A percentile compares a stretch with the other conserved stretches of the same genome.
phyloP scores from a whole-genome alignment of 2,797 vertebrate species.

The Gadopsis marmoratus region DNA sequence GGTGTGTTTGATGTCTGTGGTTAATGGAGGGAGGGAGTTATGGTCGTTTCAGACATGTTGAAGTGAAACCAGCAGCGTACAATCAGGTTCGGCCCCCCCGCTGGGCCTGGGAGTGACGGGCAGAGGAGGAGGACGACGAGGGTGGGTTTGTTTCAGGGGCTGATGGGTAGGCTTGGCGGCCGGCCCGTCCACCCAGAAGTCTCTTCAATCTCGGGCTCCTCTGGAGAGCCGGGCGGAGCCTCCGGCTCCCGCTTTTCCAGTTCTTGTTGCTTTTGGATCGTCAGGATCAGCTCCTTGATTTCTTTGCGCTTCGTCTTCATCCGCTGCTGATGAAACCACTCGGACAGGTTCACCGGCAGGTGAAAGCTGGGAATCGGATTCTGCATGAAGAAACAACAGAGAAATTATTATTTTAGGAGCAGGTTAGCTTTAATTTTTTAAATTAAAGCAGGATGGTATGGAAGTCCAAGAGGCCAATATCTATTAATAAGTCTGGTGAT shows the following conservation, averaged over 20 bases:
- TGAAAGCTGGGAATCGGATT: conserved; percentile 94
- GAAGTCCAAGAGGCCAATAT: neutral
- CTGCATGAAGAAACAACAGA: conserved; percentile 69
- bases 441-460: neutral
- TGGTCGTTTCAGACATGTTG: conserved; percentile 77
- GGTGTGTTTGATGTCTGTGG: conserved; percentile 51
- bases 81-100: conserved; percentile 66
- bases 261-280: conserved; percentile 90
- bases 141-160: conserved; percentile 82
- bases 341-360: conserved; percentile 92
- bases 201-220: conserved; percentile 85
- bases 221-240: conserved; percentile 55
- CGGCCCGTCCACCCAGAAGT: conserved; percentile 72
- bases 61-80: conserved; percentile 79
- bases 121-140: conserved; percentile 19
- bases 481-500: too few relatives aligned
- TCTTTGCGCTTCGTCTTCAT: conserved; percentile 98
- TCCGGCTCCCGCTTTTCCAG: conserved; percentile 83
- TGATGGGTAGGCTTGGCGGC: conserved; percentile 74
- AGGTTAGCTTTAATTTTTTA: neutral
- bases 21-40: conserved; percentile 68
- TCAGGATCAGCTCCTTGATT: conserved; percentile 92
- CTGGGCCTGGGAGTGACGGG: conserved; percentile 66
- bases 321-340: conserved; percentile 95
- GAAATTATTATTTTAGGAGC: neutral